These are phyloP conservation scores for Pteropus alecto DNA, from an alignment of 2,113 vertebrate species.

Conservation along the genomic window DNA sequence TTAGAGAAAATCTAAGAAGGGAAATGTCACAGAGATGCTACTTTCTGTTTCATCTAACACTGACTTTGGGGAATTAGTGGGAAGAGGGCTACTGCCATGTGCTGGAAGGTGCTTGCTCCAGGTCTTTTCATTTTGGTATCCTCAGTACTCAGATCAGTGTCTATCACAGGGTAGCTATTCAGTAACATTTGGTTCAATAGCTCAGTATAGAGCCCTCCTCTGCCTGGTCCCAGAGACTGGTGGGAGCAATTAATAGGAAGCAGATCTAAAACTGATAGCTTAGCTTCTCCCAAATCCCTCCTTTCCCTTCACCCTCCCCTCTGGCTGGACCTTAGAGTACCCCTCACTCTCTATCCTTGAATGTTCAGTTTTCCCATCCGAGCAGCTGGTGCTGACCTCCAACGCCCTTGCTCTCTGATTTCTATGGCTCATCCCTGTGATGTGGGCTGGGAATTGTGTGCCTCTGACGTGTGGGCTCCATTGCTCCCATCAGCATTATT, in stretches of 20 bases:
- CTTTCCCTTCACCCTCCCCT: neutral
- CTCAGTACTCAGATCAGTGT: neutral
- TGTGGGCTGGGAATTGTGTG: neutral
- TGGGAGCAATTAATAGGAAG: neutral
- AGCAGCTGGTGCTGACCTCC: neutral
- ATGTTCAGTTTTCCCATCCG: neutral
- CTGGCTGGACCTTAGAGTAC: neutral
- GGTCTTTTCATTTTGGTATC: neutral
- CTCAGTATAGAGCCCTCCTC: neutral
- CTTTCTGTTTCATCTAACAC: neutral
- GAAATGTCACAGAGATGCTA: neutral
- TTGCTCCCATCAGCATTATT: neutral
- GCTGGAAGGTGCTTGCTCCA: neutral
- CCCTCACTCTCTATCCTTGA: neutral
- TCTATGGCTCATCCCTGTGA: neutral
- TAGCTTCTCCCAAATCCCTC: neutral
- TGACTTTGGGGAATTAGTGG: neutral
- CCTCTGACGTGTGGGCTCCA: neutral
- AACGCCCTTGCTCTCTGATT: neutral
- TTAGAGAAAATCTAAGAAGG: neutral
- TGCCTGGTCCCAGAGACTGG: neutral
- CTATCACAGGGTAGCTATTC: neutral
- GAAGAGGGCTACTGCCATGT: neutral
- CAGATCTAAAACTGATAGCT: neutral
- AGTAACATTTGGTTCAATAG: neutral